Base-by-base conservation (phyloP, 2,113 vertebrate species). In the Paramisgurnus dabryanus region DNA sequence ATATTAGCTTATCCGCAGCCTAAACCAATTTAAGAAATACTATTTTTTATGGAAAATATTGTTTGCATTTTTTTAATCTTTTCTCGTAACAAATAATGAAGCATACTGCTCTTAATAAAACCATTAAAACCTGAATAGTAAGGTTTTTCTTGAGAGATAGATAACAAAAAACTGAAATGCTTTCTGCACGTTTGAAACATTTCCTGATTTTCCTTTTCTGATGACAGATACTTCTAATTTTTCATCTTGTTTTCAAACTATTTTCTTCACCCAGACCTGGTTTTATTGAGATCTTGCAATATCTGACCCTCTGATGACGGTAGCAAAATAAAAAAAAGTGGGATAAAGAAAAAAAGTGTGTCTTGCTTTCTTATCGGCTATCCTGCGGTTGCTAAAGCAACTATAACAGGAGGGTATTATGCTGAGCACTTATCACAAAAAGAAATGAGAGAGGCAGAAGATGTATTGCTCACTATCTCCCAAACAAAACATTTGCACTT, bases 401-500 rank as follows among this genome's bases (percentile, higher is more conserved):
- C 22, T 22, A 65, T 63, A 80, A 70, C 49, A 65, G 49, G 27
- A 57, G 50, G 47, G 45, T 68, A 50, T 55, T 58, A 84, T 79
- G 72, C 53, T 5, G 34, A 18, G 49, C 45, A 66, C 83, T 78
- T 78, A 83, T 78, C 67, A 76, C 17, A 67, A 12, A 57, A 53
- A 3, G 60, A 69, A 58, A 49, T 27, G 49, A 10, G 50, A 81
- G 73, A 55, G n/a, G 47, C n/a, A 57, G 60, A 55, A 66, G 43
- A 50, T 65, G 43, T 50, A 58, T 43, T 73, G 53, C 67, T 22
- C 45, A 0, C 82, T 82, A 63, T 76, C 82, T 81, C 72, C 77
- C 81, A 86, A 83, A 89, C 82, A 67, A 83, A 74, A 53, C 79
- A 67, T 85, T 87, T 80, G 67, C 61, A 73, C 45, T 67, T 41